Evolutionary conservation across 2,888 invertebrate species (phyloP), one percentile per base, ranked within the genome.

Genomic region (Philaethria dido): DNA sequence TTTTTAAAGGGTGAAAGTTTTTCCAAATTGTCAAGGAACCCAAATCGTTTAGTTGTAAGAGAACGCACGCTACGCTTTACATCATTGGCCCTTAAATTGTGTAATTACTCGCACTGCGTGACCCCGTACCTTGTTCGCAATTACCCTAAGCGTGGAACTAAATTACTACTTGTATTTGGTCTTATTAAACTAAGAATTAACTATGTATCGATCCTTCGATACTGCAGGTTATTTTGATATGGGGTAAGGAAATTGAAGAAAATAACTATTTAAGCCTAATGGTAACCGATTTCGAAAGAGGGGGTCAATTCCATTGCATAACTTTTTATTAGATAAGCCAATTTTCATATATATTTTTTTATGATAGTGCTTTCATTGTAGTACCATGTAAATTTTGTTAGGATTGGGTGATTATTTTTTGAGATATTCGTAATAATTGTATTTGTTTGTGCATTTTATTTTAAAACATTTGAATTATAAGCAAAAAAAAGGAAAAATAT

Each of bases 51-150:
- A n/a, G 44, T 50, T 63, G 60, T 66, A 66, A 66, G 65, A 66
- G 67, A 60, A 64, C 71, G 74, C 75, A 75, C 75, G 75, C 75
- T 66, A 74, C 67, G 36, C 22, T 63, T 69, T 72, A 72, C 74
- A 73, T 73, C 69, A 74, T 73, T 71, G 75, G 69, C 64, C 72
- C 72, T 72, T 74, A 74, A 75, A 74, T 73, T 69, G 72, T 73
- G 73, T 75, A 75, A 77, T 76, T 72, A 73, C 69, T 69, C 66
- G 66, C 66, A 65, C 69, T 74, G 76, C 77, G 77, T 77, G 77
- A 73, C 74, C 72, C 72, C 66, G 66, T 68, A 66, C 71, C 74
- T 74, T 71, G 70, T 69, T 71, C 68, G 75, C 75, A 74, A 74
- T 77, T 74, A 76, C 72, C 69, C 62, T 68, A 61, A 71, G 66